Evolutionary conservation across 1,140 invertebrate genomes (phyloP), one percentile per base, ranked within the genome.

Genomic region (Temnothorax curvispinosus): DNA sequence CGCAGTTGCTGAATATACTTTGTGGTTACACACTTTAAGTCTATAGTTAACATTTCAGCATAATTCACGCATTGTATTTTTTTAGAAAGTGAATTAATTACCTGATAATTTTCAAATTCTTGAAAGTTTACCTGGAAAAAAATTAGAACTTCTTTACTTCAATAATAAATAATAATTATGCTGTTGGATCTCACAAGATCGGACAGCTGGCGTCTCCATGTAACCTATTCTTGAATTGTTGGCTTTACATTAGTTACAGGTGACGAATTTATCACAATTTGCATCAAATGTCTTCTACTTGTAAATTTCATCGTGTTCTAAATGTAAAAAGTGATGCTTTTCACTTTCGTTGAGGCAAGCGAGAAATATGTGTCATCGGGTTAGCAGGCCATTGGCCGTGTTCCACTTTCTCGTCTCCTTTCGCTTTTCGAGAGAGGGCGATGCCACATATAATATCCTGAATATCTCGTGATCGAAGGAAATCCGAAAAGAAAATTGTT

Each of bases 331-430:
- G 71, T 88, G 78, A 90, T 93, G 93, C 92, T 95, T 95, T 95
- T 95, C 95, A 95, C 95, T 95, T 95, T 95, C 95, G 93, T 95
- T 94, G 91, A 92, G 92, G 91, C 90, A 89, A 93, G 85, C 86
- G 92, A 88, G 90, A 93, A 94, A 95, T 94, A 91, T 95, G 86
- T 93, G 94, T 94, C 94, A 95, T 52, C 92, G 92, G 94, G 94
- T 94, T 94, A 95, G 90, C 92, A 90, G 94, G 94, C 92, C 94
- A 93, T 93, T 94, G 94, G 93, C 93, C 94, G 92, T 93, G 95
- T 95, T 94, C 95, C 90, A 95, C 94, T 95, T 95, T 94, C 93
- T 67, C 91, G 91, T 90, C 92, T 94, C 94, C 94, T 95, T 95
- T 95, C 94, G 93, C 94, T 94, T 92, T 94, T 92, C 91, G 89